phyloP scores from a whole-genome alignment of 2,113 vertebrate genomes.

The Pygoscelis antarcticus region DNA sequence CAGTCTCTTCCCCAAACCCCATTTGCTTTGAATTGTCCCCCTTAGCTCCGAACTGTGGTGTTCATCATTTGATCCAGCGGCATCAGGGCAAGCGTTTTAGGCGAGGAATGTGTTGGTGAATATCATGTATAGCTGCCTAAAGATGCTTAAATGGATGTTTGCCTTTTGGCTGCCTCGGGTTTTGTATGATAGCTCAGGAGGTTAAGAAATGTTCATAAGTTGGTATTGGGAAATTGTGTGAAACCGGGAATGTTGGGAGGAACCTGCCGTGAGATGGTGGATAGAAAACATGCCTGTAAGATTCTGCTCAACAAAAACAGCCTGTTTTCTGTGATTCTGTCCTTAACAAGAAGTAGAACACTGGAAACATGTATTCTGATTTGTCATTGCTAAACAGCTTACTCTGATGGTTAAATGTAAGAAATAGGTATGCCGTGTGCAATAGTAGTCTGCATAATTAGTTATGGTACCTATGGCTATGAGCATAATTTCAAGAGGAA shows the following conservation, averaged over 20 bases:
- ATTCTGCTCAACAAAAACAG: neutral
- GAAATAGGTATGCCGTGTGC: neutral
- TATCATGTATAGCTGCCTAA: neutral
- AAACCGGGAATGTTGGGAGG: neutral
- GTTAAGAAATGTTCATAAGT: neutral
- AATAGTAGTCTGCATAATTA: neutral
- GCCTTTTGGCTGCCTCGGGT: neutral
- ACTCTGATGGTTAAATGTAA: neutral
- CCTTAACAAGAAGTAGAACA: neutral
- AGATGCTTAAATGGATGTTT: neutral
- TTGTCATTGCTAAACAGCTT: neutral
- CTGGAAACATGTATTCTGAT: neutral
- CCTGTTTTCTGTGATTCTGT: neutral
- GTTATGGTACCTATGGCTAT: neutral
- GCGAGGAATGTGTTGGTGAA: neutral
- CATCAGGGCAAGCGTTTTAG: neutral
- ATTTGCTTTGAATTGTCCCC: neutral
- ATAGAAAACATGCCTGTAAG: neutral
- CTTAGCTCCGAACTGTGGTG: neutral
- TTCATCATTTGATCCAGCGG: neutral
- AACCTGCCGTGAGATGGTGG: rapidly evolving
- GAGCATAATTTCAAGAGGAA: neutral
- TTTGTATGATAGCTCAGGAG: neutral
- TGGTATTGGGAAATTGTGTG: neutral
- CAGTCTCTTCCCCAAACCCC: neutral